Percentiles rank a stretch among this genome's conserved stretches.
phyloP scores from a whole-genome alignment of 2,797 vertebrate species.

The Nannoperca obscura region DNA sequence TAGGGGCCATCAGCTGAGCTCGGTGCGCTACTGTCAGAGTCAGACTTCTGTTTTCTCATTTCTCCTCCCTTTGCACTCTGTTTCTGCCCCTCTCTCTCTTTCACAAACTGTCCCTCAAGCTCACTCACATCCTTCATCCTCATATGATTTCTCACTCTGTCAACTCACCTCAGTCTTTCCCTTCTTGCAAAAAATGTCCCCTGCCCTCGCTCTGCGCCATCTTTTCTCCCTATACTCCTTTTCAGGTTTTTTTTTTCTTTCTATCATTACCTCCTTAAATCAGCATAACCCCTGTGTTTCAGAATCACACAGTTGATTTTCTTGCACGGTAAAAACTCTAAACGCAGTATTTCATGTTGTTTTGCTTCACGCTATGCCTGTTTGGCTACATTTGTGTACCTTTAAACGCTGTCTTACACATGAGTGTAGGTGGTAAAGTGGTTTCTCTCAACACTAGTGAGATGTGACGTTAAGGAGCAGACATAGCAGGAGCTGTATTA shows the following conservation, averaged over 20 bases:
- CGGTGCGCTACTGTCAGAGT: slow-evolving; percentile 74
- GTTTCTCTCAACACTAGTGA: background rate
- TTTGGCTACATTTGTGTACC: background rate
- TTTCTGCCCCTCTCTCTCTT: slow-evolving; percentile 11
- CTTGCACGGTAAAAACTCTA: background rate
- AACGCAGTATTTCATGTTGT: background rate
- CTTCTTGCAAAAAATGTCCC: slow-evolving; percentile 14
- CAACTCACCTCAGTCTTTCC: slow-evolving; percentile 48
- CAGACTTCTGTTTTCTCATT: slow-evolving; percentile 65
- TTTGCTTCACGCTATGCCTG: background rate
- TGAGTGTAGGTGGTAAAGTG: background rate
- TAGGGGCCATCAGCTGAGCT: slow-evolving; percentile 78
- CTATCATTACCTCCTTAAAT: background rate
- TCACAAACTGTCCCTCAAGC: slow-evolving; percentile 54
- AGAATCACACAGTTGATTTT: background rate
- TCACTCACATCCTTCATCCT: slow-evolving; percentile 56
- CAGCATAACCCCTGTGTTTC: background rate
- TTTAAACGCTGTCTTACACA: background rate
- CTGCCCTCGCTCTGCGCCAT: slow-evolving; percentile 30
- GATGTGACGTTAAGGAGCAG: background rate
- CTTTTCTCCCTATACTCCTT: background rate
- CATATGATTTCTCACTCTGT: slow-evolving; percentile 63
- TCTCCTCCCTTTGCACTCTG: slow-evolving; percentile 24
- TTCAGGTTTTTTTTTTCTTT: background rate
- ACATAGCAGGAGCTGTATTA: background rate